phyloP scores from a whole-genome alignment of 2,113 vertebrate species.

The Archilochus colubris region DNA sequence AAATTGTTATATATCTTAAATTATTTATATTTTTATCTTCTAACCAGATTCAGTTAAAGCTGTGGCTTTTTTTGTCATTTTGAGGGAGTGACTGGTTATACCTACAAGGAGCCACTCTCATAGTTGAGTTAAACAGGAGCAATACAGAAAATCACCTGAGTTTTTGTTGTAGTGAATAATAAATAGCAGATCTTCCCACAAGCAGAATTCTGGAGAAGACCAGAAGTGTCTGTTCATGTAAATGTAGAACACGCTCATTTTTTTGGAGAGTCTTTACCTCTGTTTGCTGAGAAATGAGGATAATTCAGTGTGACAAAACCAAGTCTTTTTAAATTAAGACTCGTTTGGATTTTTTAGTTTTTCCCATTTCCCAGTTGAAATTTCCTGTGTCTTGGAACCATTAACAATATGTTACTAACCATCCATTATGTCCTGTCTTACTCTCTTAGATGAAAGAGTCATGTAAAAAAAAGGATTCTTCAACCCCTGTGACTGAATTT shows the following conservation, averaged over 20 bases:
- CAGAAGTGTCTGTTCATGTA: background rate
- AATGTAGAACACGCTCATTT: background rate
- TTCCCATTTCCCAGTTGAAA: background rate
- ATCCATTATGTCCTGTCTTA: constrained; percentile 54
- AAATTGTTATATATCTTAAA: background rate
- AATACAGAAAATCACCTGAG: background rate
- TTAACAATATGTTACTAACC: constrained; percentile 48
- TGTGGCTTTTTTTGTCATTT: background rate
- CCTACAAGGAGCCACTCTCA: background rate
- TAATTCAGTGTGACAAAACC: background rate
- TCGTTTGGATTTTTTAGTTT: background rate
- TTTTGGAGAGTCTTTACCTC: background rate
- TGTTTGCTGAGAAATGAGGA: background rate
- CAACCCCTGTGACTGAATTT: constrained; percentile 46
- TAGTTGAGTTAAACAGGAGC: background rate
- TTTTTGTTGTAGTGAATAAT: background rate
- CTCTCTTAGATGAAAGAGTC: constrained; percentile 60
- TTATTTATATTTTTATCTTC: background rate
- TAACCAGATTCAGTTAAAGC: background rate
- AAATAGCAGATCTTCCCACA: background rate
- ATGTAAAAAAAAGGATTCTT: background rate
- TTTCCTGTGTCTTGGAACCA: constrained; percentile 18
- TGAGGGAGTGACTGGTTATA: background rate
- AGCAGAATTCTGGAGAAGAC: background rate
- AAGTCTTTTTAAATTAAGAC: background rate